Evolutionary conservation across 2,113 vertebrate genomes (phyloP), one percentile per base, ranked within the genome.

Genomic region (Todiramphus saurophagus): DNA sequence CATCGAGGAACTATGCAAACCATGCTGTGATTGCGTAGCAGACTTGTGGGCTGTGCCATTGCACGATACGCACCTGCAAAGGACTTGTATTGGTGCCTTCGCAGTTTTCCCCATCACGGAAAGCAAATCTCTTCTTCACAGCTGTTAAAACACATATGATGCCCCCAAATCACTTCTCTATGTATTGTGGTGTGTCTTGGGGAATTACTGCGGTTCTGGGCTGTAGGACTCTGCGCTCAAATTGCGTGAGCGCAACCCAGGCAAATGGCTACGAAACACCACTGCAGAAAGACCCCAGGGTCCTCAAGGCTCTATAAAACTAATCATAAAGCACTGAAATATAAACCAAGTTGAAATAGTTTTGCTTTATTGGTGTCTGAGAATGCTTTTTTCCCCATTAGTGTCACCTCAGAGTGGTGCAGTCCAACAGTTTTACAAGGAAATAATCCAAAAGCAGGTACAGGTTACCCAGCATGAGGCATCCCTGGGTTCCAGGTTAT

Each of bases 221-320:
- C 84, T 83, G 4, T 62, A 16, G 63, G 70, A 46, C 27, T 30
- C 20, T 31, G 15, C 23, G 7, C 21, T 76, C 33, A 68, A 28
- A 59, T 68, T 66, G 78, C 75, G 11, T 16, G 56, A 27, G 28
- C 37, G 37, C 20, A 23, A 51, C 51, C 35, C 58, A 63, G 73
- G 24, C 39, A 89, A 83, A 69, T 24, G 15, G 35, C 55, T 67
- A 28, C 44, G 43, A 43, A 87, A 51, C 62, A n/a, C 25, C 55
- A 31, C 87, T 68, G 10, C 72, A 53, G 16, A 78, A 93, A 79
- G 68, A 87, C 35, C 48, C 41, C 68, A 20, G n/a, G 46, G 48
- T 80, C 69, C 92, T 89, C 43, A 58, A 66, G 87, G 76, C 70
- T 89, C 39, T 12, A 5, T 92, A 87, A 85, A 90, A 93, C 63